These are phyloP conservation scores for Amblyopsis hoosieri DNA, from an alignment of 2,797 vertebrate species.

Conservation along the genomic window DNA sequence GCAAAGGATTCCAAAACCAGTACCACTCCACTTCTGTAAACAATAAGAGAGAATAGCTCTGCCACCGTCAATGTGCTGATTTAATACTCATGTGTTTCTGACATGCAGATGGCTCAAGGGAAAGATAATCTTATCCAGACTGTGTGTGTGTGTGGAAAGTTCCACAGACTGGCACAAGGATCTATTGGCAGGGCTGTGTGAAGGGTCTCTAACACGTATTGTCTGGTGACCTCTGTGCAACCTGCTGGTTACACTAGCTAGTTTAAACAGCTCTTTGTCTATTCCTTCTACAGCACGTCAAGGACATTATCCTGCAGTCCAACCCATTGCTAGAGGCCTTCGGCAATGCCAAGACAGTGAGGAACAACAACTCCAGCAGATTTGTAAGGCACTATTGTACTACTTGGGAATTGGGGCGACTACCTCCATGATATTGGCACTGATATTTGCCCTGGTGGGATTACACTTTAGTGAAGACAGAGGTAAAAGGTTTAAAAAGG, in stretches of 20 bases:
- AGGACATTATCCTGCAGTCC: conserved; percentile 98
- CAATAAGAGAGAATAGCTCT: conserved; percentile 49
- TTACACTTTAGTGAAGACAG: conserved; percentile 9
- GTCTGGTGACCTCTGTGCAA: conserved; percentile 7
- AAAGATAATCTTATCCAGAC: conserved; percentile 62
- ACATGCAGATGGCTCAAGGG: conserved; percentile 63
- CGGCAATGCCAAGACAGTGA: conserved; percentile 95
- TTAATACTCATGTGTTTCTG: conserved; percentile 69
- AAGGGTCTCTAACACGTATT: conserved; percentile 32
- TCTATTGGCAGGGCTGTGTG: conserved; percentile 35
- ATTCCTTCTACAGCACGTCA: conserved; percentile 86
- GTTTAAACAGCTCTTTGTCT: conserved; percentile 32
- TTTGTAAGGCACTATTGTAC: conserved; percentile 82
- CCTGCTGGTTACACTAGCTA: conserved; percentile 26
- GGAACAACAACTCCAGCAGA: conserved; percentile 98
- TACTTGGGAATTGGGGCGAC: conserved; percentile 18
- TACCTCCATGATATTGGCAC: conserved; percentile 11
- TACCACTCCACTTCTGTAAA: conserved; percentile 39
- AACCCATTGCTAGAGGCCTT: conserved; percentile 97
- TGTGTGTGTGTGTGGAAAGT: conserved; percentile 53
- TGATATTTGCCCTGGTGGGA: conserved; percentile 7
- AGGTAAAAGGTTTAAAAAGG: conserved; percentile 8
- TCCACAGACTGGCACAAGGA: conserved; percentile 39
- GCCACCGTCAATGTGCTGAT: conserved; percentile 54
- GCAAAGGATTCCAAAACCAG: conserved; percentile 37